Percentiles rank a stretch among this genome's conserved stretches.
Evolutionary conservation across 92 coral and sea anemone genomes (phyloP).

Genomic region (Chrysogorgia sp.): DNA sequence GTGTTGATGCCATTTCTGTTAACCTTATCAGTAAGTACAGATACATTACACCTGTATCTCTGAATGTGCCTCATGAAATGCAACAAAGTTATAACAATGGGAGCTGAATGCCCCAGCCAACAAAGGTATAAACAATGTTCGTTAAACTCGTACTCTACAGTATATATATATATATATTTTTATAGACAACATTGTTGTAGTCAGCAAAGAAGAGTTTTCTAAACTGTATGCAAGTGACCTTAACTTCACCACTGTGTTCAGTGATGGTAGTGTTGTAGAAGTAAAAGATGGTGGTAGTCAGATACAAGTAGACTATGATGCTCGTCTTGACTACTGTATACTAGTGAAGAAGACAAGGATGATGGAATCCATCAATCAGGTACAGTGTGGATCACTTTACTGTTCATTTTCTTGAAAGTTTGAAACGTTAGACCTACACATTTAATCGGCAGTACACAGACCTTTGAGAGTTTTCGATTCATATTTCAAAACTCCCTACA

Average conservation of each 20-base stretch:
- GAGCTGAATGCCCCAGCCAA: too few relatives aligned
- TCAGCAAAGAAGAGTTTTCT: slow-evolving; percentile 68
- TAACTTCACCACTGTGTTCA: slow-evolving; percentile 77
- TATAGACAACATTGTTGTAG: slow-evolving; percentile 76
- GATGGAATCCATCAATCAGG: slow-evolving; percentile 86
- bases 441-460: too few relatives aligned
- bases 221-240: slow-evolving; percentile 72
- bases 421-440: too few relatives aligned
- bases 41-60: background rate
- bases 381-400: background rate
- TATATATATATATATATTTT: too few relatives aligned
- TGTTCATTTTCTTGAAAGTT: too few relatives aligned
- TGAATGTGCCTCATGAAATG: too few relatives aligned
- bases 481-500: too few relatives aligned
- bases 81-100: too few relatives aligned
- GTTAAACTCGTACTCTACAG: background rate
- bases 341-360: slow-evolving; percentile 77
- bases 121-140: too few relatives aligned
- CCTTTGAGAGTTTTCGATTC: too few relatives aligned
- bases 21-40: slow-evolving; percentile 71
- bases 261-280: slow-evolving; percentile 77
- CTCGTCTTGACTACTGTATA: slow-evolving; percentile 67
- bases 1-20: slow-evolving; percentile 83
- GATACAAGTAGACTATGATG: slow-evolving; percentile 64
- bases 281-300: slow-evolving; percentile 72